phyloP scores from a whole-genome alignment of 2,797 vertebrate species.

The Stomatorhinus walkeri region DNA sequence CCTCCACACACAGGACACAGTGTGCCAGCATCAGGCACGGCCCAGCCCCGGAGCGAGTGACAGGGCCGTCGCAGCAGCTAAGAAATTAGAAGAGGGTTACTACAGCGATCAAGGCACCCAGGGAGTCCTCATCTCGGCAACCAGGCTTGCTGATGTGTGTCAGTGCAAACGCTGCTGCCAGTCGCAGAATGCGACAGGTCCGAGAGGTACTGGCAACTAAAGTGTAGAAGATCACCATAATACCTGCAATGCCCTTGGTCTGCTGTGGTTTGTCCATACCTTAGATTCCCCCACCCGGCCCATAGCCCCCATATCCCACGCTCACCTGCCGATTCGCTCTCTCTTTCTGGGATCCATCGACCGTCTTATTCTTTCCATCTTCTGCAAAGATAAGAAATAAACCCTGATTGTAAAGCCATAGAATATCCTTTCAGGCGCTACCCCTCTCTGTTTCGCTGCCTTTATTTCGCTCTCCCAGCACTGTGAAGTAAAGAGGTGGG shows the following conservation, averaged over 20 bases:
- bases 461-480: conserved; percentile 29
- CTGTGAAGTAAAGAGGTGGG: conserved; percentile 43
- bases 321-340: conserved; percentile 32
- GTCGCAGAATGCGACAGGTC: background rate
- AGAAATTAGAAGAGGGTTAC: conserved; percentile 27
- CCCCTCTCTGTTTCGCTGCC: conserved; percentile 43
- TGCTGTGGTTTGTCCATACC: conserved; percentile 23
- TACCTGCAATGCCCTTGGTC: background rate
- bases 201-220: background rate
- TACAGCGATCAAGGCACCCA: conserved; percentile 27
- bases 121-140: conserved; percentile 23
- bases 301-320: conserved; percentile 25
- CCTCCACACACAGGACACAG: conserved; percentile 16
- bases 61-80: conserved; percentile 11
- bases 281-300: conserved; percentile 13
- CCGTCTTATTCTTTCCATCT: conserved; percentile 38
- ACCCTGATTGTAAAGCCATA: conserved; percentile 43
- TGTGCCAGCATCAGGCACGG: background rate
- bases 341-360: conserved; percentile 13
- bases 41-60: background rate
- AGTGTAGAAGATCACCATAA: background rate
- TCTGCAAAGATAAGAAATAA: conserved; percentile 47
- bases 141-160: conserved; percentile 14
- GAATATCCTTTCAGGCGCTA: conserved; percentile 43
- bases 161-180: background rate